A percentile compares a stretch with the other conserved stretches of the same genome.
These are phyloP conservation scores for Amiota mariae DNA, from an alignment of 2,888 invertebrate species.

Conservation along the genomic window DNA sequence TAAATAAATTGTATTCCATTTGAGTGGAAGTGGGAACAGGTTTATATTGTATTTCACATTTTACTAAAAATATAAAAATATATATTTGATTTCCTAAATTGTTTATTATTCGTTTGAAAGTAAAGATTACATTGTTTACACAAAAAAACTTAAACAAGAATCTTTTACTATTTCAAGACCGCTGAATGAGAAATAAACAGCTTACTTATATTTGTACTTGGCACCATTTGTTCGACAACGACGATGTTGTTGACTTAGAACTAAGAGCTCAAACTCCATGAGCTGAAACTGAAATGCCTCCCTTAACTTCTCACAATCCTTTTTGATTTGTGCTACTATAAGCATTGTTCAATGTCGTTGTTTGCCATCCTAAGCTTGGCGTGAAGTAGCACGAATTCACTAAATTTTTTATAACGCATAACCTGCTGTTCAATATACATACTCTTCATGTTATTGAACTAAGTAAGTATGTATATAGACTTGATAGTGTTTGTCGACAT, in stretches of 20 bases:
- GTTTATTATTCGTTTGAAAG: conserved; percentile 4
- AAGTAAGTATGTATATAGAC: background rate
- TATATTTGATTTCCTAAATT: conserved; percentile 1
- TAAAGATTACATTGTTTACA: conserved; percentile 1
- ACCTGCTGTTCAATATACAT: conserved; percentile 54
- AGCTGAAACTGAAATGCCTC: background rate
- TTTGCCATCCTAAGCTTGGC: conserved; percentile 40
- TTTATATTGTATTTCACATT: too few species aligned
- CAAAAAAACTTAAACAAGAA: background rate
- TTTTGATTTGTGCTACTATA: conserved; percentile 67
- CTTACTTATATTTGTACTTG: conserved; percentile 24
- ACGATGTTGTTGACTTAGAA: background rate
- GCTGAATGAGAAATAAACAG: conserved; percentile 15
- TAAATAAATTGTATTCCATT: too few species aligned
- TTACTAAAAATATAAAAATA: too few species aligned
- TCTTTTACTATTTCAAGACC: background rate
- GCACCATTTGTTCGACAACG: conserved; percentile 27
- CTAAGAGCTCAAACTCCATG: background rate
- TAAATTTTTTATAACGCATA: conserved; percentile 67
- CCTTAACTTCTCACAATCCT: conserved; percentile 46
- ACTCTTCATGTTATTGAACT: conserved; percentile 19
- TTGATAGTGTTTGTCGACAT: conserved; percentile 19
- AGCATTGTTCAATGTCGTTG: conserved; percentile 59
- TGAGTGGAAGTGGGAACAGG: too few species aligned
- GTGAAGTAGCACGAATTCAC: conserved; percentile 55